These are phyloP conservation scores for Priocnemis perturbator DNA, from an alignment of 2,888 invertebrate genomes.

Conservation along the genomic window DNA sequence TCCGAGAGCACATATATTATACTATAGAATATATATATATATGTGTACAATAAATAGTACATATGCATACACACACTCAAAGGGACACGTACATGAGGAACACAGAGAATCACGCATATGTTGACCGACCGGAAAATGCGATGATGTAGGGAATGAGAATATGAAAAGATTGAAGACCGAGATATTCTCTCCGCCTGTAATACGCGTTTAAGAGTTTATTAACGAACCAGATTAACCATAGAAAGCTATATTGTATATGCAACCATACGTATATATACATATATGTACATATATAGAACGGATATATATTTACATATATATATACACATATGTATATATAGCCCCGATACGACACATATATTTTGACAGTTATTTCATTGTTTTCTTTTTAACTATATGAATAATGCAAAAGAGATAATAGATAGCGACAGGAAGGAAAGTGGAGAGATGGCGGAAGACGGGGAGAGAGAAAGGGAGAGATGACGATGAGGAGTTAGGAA, in stretches of 20 bases:
- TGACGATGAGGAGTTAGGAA: conserved; percentile 38
- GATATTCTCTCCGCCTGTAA: conserved; percentile 53
- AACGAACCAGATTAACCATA: conserved; percentile 50
- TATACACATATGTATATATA: conserved; percentile 37
- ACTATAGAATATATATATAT: conserved; percentile 9
- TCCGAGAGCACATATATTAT: conserved; percentile 25
- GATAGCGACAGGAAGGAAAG: conserved; percentile 21
- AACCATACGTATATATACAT: conserved; percentile 37
- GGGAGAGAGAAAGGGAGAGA: conserved; percentile 17
- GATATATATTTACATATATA: conserved; percentile 40
- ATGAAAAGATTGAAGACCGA: conserved; percentile 41
- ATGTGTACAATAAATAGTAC: background rate
- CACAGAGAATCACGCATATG: background rate
- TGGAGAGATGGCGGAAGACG: conserved; percentile 15
- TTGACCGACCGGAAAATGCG: background rate
- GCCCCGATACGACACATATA: conserved; percentile 47
- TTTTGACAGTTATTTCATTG: conserved; percentile 49
- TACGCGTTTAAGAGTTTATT: conserved; percentile 50
- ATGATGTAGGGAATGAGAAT: conserved; percentile 21
- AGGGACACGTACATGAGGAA: background rate
- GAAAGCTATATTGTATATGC: conserved; percentile 53
- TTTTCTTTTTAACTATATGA: conserved; percentile 33
- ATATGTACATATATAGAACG: conserved; percentile 12
- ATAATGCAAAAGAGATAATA: conserved; percentile 28
- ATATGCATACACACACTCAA: conserved; percentile 8